Evolutionary conservation across 2,888 invertebrate genomes (phyloP).

Genomic region (Cotesia congregata): DNA sequence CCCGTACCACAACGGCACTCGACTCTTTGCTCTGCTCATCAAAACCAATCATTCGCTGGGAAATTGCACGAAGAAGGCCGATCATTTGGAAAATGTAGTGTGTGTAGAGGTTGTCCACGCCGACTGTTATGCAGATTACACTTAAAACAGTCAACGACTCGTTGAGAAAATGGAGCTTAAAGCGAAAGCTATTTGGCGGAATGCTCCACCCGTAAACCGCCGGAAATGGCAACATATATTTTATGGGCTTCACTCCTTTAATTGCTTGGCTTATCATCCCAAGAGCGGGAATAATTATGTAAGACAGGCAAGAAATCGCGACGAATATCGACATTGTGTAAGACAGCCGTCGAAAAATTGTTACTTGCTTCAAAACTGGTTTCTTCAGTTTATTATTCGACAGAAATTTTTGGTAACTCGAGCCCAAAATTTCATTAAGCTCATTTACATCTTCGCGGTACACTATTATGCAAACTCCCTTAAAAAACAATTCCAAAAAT

Average conservation of each 20-base stretch:
- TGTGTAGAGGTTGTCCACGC: slow-evolving; percentile 45
- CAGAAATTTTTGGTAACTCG: background rate
- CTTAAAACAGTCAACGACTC: slow-evolving; percentile 36
- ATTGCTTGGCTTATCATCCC: background rate
- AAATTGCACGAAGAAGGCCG: slow-evolving; percentile 40
- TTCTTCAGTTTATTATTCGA: background rate
- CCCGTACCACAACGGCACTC: slow-evolving; percentile 28
- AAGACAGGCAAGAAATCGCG: background rate
- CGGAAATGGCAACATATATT: slow-evolving; percentile 43
- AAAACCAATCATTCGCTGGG: slow-evolving; percentile 28
- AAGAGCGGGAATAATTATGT: background rate
- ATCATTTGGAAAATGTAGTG: slow-evolving; percentile 47
- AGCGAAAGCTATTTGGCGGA: slow-evolving; percentile 33
- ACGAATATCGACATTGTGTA: background rate
- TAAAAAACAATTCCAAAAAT: background rate
- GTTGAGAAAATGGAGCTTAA: slow-evolving; percentile 35
- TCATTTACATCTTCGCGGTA: background rate
- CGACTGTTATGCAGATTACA: slow-evolving; percentile 24
- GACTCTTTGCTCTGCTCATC: slow-evolving; percentile 17
- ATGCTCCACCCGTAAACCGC: slow-evolving; percentile 43
- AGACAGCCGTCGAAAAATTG: background rate
- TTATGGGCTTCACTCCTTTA: slow-evolving; percentile 23
- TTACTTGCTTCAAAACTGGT: background rate
- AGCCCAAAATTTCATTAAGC: background rate
- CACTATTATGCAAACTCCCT: background rate